Conservation (phyloP, 2,888 invertebrate genomes). For the Calliscelio sp. region DNA sequence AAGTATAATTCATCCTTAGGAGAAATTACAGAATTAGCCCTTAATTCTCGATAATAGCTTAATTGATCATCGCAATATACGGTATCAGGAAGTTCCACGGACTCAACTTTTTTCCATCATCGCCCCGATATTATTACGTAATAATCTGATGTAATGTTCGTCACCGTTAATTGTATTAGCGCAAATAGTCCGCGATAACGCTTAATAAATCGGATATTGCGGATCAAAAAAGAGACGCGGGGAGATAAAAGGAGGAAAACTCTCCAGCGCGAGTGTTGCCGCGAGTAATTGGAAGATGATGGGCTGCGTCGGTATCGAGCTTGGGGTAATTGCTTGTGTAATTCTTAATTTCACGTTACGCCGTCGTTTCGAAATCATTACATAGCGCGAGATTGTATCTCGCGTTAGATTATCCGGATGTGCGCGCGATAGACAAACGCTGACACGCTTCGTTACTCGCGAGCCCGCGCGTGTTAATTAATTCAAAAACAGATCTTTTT, state of each 20-base stretch:
- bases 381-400: slow-evolving; percentile 75
- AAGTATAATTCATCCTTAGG: no score
- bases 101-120: no score
- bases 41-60: no score
- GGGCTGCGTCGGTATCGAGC: slow-evolving; percentile 82
- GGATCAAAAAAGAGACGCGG: slow-evolving; percentile 2
- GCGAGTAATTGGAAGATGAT: slow-evolving; percentile 84
- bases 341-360: slow-evolving; percentile 85
- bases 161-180: slow-evolving; percentile 43
- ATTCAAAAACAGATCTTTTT: slow-evolving; percentile 77
- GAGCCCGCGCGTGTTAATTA: slow-evolving; percentile 77
- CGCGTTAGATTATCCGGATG: slow-evolving; percentile 76
- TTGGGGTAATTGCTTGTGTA: slow-evolving; percentile 84
- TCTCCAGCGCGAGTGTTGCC: slow-evolving; percentile 55
- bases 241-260: slow-evolving; percentile 45
- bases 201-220: slow-evolving; percentile 41
- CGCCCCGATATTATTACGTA: slow-evolving; percentile 19
- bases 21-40: no score
- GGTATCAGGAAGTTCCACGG: not conserved
- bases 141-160: not conserved
- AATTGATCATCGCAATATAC: no score
- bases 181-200: slow-evolving; percentile 32
- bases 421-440: slow-evolving; percentile 77
- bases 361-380: slow-evolving; percentile 80
- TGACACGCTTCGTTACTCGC: slow-evolving; percentile 79